These are phyloP conservation scores for Heteronetta atricapilla DNA, from an alignment of 2,113 vertebrate genomes.

Conservation along the genomic window DNA sequence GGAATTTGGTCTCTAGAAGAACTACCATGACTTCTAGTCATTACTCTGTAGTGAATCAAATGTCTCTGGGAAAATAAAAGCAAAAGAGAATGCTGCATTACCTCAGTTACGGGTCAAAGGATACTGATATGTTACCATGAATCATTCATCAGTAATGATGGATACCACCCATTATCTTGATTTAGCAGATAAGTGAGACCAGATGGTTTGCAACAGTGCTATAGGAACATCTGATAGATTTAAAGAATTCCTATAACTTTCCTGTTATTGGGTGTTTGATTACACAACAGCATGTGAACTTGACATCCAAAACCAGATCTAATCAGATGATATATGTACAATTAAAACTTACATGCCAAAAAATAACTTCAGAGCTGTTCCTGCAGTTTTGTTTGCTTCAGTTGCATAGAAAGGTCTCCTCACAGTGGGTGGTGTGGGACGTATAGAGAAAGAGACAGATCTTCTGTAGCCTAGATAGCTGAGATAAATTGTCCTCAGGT, in stretches of 20 bases:
- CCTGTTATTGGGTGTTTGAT: not conserved
- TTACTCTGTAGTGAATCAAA: not conserved
- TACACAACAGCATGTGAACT: not conserved
- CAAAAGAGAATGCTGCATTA: not conserved
- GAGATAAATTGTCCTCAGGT: constrained; percentile 2
- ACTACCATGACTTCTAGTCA: not conserved
- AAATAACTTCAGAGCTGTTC: not conserved
- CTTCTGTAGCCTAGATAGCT: not conserved
- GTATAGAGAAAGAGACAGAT: not conserved
- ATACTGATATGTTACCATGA: not conserved
- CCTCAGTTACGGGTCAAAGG: constrained; percentile 19
- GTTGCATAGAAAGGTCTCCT: not conserved
- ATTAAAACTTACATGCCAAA: not conserved
- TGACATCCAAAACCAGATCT: not conserved
- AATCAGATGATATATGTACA: not conserved
- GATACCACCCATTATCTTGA: constrained; percentile 36
- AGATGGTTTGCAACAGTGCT: constrained; percentile 33
- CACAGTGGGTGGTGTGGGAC: not conserved
- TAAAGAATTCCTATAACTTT: not conserved
- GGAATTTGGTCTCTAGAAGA: not conserved
- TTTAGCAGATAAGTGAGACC: constrained; percentile 34
- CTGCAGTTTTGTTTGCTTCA: not conserved
- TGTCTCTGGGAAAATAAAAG: not conserved
- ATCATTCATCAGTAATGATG: constrained; percentile 40
- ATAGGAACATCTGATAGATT: not conserved